Conservation (phyloP, 2,888 invertebrate species). For the Leucophora obtusa region DNA sequence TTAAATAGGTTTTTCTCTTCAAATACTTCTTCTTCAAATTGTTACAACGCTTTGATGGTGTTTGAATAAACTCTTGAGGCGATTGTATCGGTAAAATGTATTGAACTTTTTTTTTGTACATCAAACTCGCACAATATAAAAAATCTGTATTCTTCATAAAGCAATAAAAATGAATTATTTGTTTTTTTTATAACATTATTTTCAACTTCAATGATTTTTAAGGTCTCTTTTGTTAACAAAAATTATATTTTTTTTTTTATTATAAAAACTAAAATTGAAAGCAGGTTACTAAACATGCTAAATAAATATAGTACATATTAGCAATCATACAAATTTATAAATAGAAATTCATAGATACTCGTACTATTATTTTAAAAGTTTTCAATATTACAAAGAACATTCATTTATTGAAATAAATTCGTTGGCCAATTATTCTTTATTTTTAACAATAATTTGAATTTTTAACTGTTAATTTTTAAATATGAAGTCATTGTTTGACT, state of each 20-base stretch:
- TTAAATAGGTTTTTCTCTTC: constrained; percentile 4
- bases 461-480: background rate
- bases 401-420: background rate
- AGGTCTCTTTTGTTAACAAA: constrained; percentile 62
- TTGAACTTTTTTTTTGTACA: constrained; percentile 38
- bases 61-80: constrained; percentile 45
- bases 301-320: constrained; percentile 18
- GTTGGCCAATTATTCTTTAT: background rate
- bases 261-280: constrained; percentile 31
- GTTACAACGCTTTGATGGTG: constrained; percentile 44
- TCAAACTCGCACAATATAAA: background rate
- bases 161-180: constrained; percentile 34
- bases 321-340: background rate
- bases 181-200: constrained; percentile 60
- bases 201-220: constrained; percentile 74
- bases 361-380: too few relatives aligned
- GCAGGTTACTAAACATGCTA: constrained; percentile 59
- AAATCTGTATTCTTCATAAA: constrained; percentile 32
- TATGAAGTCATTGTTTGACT: constrained; percentile 16
- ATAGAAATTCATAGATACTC: background rate
- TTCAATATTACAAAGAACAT: too few relatives aligned
- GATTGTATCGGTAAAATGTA: constrained; percentile 45
- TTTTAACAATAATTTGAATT: background rate
- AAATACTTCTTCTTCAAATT: constrained; percentile 44
- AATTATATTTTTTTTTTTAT: background rate